Evolutionary conservation across 1,140 invertebrate genomes (phyloP).

Genomic region (Periplaneta americana): DNA sequence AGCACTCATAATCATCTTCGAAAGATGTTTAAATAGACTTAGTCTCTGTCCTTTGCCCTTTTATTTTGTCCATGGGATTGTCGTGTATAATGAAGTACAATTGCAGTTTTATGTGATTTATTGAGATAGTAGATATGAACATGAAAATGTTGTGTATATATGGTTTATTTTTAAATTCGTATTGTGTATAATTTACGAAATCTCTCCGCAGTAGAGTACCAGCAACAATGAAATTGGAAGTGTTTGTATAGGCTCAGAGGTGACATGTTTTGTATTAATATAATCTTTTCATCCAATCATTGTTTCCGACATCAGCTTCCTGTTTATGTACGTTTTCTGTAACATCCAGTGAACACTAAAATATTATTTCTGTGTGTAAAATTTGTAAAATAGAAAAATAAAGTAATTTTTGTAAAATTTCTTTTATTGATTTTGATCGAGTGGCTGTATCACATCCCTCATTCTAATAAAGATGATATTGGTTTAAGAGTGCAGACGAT

Average conservation of each 20-base stretch:
- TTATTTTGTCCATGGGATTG: not conserved
- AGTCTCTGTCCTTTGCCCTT: not conserved
- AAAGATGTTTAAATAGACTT: not conserved
- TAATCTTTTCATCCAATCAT: not conserved
- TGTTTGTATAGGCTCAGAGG: not conserved
- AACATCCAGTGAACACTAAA: not conserved
- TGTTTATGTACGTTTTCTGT: not conserved
- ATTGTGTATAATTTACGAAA: not conserved
- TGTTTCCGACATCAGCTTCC: not conserved
- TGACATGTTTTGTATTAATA: not conserved
- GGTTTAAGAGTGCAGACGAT: too few relatives aligned
- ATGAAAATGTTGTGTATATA: not conserved
- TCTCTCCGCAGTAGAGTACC: too few relatives aligned
- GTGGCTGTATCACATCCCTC: too few relatives aligned
- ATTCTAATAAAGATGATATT: too few relatives aligned
- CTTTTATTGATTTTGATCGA: too few relatives aligned
- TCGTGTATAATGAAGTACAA: not conserved
- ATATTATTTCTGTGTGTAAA: not conserved
- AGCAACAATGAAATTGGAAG: not conserved
- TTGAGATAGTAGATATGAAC: not conserved
- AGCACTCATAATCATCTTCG: not conserved
- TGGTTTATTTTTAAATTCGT: not conserved
- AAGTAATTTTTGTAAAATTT: not conserved
- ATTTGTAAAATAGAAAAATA: not conserved
- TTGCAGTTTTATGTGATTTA: not conserved